phyloP scores from a whole-genome alignment of 2,113 vertebrate genomes.

The Neogale vison region DNA sequence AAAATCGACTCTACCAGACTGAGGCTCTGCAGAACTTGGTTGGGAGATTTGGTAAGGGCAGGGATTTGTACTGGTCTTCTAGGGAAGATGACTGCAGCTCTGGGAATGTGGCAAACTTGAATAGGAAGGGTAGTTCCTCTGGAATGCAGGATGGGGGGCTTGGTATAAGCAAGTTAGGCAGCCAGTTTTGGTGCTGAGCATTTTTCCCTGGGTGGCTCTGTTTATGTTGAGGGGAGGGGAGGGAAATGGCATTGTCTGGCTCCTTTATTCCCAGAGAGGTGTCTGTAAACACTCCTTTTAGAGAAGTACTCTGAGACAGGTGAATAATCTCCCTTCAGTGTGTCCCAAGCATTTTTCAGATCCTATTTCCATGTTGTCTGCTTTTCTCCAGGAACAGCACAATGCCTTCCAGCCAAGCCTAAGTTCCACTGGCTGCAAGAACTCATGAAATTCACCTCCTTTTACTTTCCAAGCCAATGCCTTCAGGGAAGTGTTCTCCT shows the following conservation, averaged over 20 bases:
- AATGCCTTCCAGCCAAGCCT: background rate
- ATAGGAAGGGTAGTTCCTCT: background rate
- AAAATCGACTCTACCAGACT: background rate
- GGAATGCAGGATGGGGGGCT: background rate
- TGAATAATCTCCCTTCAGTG: background rate
- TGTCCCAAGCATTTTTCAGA: background rate
- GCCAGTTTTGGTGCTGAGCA: background rate
- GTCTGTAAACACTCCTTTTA: background rate
- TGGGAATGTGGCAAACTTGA: background rate
- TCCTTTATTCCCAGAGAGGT: background rate
- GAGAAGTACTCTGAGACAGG: background rate
- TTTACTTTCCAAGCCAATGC: background rate
- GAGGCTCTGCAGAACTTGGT: background rate
- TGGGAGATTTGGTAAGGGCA: background rate
- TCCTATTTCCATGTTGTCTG: background rate
- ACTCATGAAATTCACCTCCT: background rate
- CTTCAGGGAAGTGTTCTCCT: background rate
- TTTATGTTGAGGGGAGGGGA: background rate
- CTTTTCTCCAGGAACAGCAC: background rate
- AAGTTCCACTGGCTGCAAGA: background rate
- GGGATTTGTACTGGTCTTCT: background rate
- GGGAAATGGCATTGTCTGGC: background rate
- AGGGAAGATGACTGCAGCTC: background rate
- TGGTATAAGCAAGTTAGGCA: background rate
- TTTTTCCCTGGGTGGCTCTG: background rate